These are phyloP conservation scores for Pseudoatta argentina DNA, from an alignment of 1,140 invertebrate genomes.

Conservation along the genomic window DNA sequence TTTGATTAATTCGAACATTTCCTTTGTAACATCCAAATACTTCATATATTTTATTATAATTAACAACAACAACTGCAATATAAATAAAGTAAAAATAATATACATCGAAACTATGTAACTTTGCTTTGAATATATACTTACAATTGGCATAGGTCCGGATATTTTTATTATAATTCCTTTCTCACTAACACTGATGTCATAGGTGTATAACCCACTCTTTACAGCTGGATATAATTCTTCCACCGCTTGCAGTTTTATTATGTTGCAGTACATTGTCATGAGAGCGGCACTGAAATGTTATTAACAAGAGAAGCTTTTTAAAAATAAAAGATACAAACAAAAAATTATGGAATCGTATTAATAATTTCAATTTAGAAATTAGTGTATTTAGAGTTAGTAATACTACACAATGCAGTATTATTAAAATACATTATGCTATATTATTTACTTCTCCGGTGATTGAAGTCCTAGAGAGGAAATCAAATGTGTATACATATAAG, in stretches of 20 bases:
- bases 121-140: conserved; percentile 80
- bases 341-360: background rate
- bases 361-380: background rate
- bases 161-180: conserved; percentile 91
- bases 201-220: conserved; percentile 90
- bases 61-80: conserved; percentile 88
- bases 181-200: conserved; percentile 87
- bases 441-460: conserved; percentile 88
- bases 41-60: conserved; percentile 89
- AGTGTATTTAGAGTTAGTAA: too few species aligned
- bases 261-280: conserved; percentile 88
- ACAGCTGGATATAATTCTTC: conserved; percentile 93
- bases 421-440: background rate
- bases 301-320: background rate
- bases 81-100: background rate
- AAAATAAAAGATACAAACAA: background rate
- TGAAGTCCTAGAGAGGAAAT: conserved; percentile 89
- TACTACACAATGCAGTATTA: background rate
- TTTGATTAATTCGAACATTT: conserved; percentile 90
- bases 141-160: conserved; percentile 91
- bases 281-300: conserved; percentile 86
- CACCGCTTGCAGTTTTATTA: conserved; percentile 88
- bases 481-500: conserved; percentile 91
- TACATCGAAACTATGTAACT: background rate
- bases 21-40: conserved; percentile 86